Evolutionary conservation across 1,140 invertebrate genomes (phyloP), one percentile per base, ranked within the genome.

Genomic region (Caenorhabditis briggsae): DNA sequence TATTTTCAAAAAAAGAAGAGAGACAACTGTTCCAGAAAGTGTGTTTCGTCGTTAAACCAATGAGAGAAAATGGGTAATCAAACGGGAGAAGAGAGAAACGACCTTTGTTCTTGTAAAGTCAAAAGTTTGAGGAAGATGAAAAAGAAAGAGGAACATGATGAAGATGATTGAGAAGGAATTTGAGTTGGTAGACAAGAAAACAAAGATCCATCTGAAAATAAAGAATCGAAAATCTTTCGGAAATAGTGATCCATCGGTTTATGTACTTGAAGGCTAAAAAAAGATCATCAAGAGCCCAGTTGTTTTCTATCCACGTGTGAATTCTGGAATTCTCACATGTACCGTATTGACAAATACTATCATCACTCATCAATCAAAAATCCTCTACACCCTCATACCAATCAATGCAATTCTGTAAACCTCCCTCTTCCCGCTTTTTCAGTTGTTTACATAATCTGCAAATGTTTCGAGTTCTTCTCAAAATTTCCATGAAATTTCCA

Each of bases 71-170:
- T 78, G 46, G 70, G 70, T 78, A 50, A 78, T 78, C 20, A 50
- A 78, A 53, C 50, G 50, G 23, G 6, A 33, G 41, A 33, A 53
- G 23, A 11, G 46, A 70, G 61, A 64, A 12, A 50, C 46, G 70
- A 78, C 70, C 70, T 50, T 78, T 78, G 70, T 78, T 78, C 70
- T 78, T 20, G 46, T 20, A 78, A 78, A 78, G n/a, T 78, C 70
- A 78, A 48, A 78, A 78, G 18, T 23, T 78, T 53, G 53, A 50
- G 46, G 70, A n/a, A 58, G 56, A 11, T 5, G 50, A 48, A 70
- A 9, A 70, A 46, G 65, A 70, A n/a, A 46, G 18, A 70, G 18
- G 65, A 70, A 41, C 18, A 48, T 58, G 56, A 20, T 25, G 59
- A 61, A 9, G 25, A 61, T 25, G 25, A 20, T 11, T 61, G 59